phyloP scores from a whole-genome alignment of 2,113 vertebrate species.

The Megaceryle maxima region DNA sequence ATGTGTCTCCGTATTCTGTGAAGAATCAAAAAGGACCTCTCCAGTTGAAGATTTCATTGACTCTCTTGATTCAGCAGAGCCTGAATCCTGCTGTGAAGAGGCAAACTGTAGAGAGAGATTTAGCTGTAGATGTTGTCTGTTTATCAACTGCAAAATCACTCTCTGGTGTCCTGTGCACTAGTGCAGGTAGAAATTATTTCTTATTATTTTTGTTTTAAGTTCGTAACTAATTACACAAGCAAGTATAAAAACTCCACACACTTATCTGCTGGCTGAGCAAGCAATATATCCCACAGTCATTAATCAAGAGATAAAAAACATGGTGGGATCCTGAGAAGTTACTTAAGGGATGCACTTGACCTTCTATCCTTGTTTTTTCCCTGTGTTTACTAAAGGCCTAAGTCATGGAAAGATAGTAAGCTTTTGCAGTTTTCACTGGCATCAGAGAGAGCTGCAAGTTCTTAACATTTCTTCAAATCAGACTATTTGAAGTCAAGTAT shows the following conservation, averaged over 20 bases:
- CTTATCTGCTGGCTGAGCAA: conserved; percentile 28
- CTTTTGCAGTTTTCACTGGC: not conserved
- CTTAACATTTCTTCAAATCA: not conserved
- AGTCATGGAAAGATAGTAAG: not conserved
- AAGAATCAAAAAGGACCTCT: conserved; percentile 22
- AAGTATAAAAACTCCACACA: conserved; percentile 1
- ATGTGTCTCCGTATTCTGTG: not conserved
- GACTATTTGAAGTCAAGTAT: not conserved
- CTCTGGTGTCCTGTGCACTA: conserved; percentile 8
- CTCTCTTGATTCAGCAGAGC: conserved; percentile 15
- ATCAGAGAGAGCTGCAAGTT: not conserved
- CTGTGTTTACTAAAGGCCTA: not conserved
- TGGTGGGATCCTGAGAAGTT: not conserved
- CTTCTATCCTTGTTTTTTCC: not conserved
- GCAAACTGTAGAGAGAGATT: not conserved
- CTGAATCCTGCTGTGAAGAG: conserved; percentile 17
- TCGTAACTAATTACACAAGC: conserved; percentile 57
- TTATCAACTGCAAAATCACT: conserved; percentile 47
- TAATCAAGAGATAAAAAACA: conserved; percentile 57
- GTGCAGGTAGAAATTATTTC: conserved; percentile 56
- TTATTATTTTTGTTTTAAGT: conserved; percentile 66
- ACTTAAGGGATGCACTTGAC: conserved; percentile 4
- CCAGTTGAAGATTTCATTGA: conserved; percentile 3
- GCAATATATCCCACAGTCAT: conserved; percentile 5
- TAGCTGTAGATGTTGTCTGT: conserved; percentile 6